phyloP scores from a whole-genome alignment of 2,797 vertebrate genomes.

The Galagoides demidoff region DNA sequence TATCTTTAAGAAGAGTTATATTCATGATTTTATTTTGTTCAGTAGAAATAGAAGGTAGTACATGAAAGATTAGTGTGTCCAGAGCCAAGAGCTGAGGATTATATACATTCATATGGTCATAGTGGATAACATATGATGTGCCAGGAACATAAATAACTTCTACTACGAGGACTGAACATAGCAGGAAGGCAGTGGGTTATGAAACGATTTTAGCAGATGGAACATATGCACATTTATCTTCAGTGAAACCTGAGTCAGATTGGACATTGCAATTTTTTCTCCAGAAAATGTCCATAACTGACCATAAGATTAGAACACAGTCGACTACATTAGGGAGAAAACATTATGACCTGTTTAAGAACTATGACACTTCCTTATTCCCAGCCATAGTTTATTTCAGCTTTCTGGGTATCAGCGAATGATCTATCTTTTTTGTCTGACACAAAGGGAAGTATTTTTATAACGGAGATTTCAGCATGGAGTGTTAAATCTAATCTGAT shows the following conservation, averaged over 20 bases:
- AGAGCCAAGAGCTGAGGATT: not conserved
- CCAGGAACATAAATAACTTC: constrained; percentile 24
- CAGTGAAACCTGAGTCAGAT: not conserved
- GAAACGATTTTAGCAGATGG: not conserved
- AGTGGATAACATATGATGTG: not conserved
- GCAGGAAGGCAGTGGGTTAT: not conserved
- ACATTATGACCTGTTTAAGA: not conserved
- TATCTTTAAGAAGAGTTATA: not conserved
- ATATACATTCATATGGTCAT: not conserved
- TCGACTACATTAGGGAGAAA: not conserved
- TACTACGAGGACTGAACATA: not conserved
- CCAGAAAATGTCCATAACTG: not conserved
- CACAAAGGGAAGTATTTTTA: not conserved
- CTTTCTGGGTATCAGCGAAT: not conserved
- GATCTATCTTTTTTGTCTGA: not conserved
- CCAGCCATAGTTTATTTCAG: not conserved
- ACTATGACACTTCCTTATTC: not conserved
- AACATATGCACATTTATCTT: not conserved
- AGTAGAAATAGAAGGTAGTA: not conserved
- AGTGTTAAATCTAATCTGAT: not conserved
- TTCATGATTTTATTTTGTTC: not conserved
- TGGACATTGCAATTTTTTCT: not conserved
- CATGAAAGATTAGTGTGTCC: not conserved
- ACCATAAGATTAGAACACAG: not conserved
- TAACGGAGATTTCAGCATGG: not conserved